phyloP scores from a whole-genome alignment of 2,113 vertebrate genomes.

The Axis porcinus region DNA sequence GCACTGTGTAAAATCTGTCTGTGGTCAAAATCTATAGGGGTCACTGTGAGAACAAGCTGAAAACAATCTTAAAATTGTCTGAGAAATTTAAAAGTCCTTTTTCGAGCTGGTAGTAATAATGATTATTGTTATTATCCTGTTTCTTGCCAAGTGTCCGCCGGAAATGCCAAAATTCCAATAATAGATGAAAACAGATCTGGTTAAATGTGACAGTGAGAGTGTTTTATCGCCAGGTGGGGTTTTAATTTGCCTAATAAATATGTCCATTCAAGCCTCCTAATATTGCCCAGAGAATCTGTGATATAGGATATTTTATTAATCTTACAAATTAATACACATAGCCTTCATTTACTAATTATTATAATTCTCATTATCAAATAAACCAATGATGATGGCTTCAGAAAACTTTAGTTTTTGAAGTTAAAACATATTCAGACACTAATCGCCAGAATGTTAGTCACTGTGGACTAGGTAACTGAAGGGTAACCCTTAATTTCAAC shows the following conservation, averaged over 20 bases:
- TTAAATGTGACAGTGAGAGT: background rate
- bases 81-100: background rate
- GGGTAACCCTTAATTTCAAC: background rate
- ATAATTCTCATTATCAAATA: background rate
- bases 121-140: background rate
- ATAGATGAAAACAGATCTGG: background rate
- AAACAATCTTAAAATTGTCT: background rate
- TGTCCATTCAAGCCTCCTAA: background rate
- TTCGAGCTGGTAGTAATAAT: background rate
- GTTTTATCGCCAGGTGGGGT: background rate
- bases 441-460: background rate
- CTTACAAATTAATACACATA: background rate
- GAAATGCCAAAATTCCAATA: background rate
- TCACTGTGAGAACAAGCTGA: background rate
- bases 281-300: background rate
- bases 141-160: background rate
- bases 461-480: background rate
- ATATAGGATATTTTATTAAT: background rate
- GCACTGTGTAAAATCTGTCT: background rate
- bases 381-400: background rate
- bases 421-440: background rate
- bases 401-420: background rate
- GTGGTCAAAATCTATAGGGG: background rate
- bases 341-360: background rate
- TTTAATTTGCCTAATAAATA: conserved; percentile 10